Evolutionary conservation across 1,140 invertebrate species (phyloP), one percentile per base, ranked within the genome.

Genomic region (Arctopsyche grandis): DNA sequence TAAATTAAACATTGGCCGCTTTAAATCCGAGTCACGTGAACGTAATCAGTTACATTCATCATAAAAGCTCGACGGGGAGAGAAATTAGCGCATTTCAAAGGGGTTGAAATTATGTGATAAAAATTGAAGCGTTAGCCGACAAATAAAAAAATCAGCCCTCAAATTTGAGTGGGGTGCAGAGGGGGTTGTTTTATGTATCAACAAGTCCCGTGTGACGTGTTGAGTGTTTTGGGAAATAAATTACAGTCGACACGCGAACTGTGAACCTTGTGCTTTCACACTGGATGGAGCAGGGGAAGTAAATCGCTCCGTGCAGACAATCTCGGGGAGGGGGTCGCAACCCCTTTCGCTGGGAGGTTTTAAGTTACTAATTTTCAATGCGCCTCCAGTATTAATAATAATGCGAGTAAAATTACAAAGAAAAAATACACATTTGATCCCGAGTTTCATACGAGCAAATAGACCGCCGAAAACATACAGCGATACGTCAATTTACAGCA

Each of bases 121-220:
- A 52, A 52, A 52, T 12, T 16, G 48, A 52, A 3, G 48, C 48
- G 48, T 16, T 52, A 3, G 3, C 16, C 48, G 16, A 66, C 9
- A 63, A 66, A 66, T 26, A 24, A 14, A 63, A 52, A 58, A 63
- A 21, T 16, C 56, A 43, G 56, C 46, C 74, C 22, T 24, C 16
- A 63, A 26, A 76, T 76, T 66, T 66, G 10, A 52, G 48, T 14
- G 48, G 48, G 48, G 48, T 52, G 48, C 12, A 38, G 10, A 24
- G 63, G 63, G 22, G 63, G 63, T 44, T 63, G 78, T 79, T 79
- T 79, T 79, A 79, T 79, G 74, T 79, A 79, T 75, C 78, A 74
- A 79, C 69, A 73, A 79, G 78, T 79, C 71, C 56, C 78, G 44
- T 66, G 78, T 79, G 78, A 79, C 78, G 78, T 79, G 78, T 79